Conservation (phyloP, 2,113 vertebrate species). For the Seriola quinqueradiata region DNA sequence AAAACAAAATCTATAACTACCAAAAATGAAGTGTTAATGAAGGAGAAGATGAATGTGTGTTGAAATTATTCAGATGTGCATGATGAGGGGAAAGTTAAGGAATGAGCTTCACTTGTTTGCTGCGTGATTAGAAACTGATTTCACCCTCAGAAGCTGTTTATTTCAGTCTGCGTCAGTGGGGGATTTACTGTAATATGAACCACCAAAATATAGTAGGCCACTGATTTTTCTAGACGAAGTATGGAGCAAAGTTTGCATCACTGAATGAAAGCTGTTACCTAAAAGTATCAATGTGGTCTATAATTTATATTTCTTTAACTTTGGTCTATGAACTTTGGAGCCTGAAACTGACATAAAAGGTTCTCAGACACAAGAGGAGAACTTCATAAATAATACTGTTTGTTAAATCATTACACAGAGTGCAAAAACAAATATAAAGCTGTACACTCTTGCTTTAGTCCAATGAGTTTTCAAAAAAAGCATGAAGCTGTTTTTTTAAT, state of each 20-base stretch:
- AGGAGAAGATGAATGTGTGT: constrained; percentile 3
- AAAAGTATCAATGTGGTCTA: background rate
- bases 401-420: no score
- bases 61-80: constrained; percentile 35
- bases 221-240: background rate
- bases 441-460: no score
- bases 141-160: background rate
- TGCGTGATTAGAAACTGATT: constrained; percentile 21
- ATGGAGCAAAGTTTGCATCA: background rate
- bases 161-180: background rate
- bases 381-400: no score
- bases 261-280: background rate
- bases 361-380: no score
- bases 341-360: no score
- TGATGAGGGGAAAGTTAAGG: constrained; percentile 20
- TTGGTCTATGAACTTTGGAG: no score
- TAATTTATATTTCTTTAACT: background rate
- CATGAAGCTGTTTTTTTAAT: no score
- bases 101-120: constrained; percentile 15
- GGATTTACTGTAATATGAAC: background rate
- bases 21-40: constrained; percentile 26
- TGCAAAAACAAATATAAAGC: no score
- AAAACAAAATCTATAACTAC: constrained; percentile 35
- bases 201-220: background rate
- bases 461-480: no score